phyloP scores from a whole-genome alignment of 2,888 invertebrate species.

The Allygus modestus region DNA sequence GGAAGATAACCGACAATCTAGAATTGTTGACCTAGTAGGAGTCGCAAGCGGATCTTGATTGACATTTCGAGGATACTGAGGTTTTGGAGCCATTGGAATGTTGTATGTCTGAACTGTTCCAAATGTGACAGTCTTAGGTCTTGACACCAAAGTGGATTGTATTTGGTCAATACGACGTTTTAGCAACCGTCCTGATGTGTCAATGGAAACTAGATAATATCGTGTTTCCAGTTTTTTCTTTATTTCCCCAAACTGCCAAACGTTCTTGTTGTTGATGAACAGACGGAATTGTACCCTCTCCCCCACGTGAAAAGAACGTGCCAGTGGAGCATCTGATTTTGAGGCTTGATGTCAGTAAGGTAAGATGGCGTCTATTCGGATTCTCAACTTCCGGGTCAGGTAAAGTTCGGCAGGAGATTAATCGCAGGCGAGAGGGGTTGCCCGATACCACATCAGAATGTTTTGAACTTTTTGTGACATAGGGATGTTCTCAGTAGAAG shows the following conservation, averaged over 20 bases:
- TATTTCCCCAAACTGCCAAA: slow-evolving; percentile 23
- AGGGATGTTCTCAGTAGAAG: slow-evolving; percentile 47
- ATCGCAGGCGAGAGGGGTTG: slow-evolving; percentile 64
- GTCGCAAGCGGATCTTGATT: no score
- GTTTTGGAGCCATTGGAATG: no score
- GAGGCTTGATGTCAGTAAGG: slow-evolving; percentile 10
- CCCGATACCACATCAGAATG: slow-evolving; percentile 64
- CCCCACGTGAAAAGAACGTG: slow-evolving; percentile 38
- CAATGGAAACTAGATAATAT: neutral
- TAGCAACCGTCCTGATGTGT: neutral
- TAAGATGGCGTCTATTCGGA: slow-evolving; percentile 59
- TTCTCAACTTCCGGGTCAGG: slow-evolving; percentile 62
- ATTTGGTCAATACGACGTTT: slow-evolving; percentile 12
- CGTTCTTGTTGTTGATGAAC: slow-evolving; percentile 1
- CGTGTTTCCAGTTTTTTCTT: neutral
- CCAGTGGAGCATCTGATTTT: neutral
- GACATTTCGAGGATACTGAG: neutral
- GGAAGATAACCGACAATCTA: no score
- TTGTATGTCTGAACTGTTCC: neutral
- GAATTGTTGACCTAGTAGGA: no score
- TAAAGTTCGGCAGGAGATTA: slow-evolving; percentile 66
- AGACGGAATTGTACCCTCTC: slow-evolving; percentile 59
- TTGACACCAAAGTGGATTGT: neutral
- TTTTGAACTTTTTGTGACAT: slow-evolving; percentile 59
- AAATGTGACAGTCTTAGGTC: neutral